Base-by-base conservation (phyloP, 1,140 invertebrate species). In the Apocrypta bakeri region DNA sequence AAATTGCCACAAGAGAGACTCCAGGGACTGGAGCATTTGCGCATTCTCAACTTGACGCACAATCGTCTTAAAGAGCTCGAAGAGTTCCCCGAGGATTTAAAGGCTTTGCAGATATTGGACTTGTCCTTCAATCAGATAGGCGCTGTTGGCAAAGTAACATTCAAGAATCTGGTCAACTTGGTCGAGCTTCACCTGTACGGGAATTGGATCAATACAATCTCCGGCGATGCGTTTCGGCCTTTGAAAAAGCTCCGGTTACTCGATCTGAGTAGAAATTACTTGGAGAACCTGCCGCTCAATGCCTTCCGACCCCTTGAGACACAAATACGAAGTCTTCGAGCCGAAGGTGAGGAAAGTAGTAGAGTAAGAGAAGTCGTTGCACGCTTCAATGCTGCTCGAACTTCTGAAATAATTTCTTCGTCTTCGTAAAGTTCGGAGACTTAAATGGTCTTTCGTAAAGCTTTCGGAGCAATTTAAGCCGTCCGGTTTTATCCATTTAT, bases 81-180 rank as follows among this genome's bases (percentile, higher is more conserved):
- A 89, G 95, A 97, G 84, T 97, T 98, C 88, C 96, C 96, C 7
- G 86, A 92, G 1, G 96, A 98, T 89, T 91, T 98, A 25, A 94
- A 94, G 72, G 94, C 94, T 17, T 89, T 98, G 74, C 95, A 97
- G 88, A 94, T 95, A 71, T 92, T 97, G 64, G 97, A 98, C 89
- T 89, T 98, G 14, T 97, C 96, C 8, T 95, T 94, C 87, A 98
- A 98, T 92, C 96, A 96, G 89, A 94, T 98, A 82, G 94, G 94
- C 24, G 94, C 94, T 84, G 94, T 98, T 77, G 94, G 93, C 74
- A 96, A 95, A 90, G 94, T 94, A 48, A 95, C 95, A 17, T 97
- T 98, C 88, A 93, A 94, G 82, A 94, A 96, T 90, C 91, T 97
- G 24, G 93, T 94, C 40, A 96, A 94, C 73, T 90, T 98, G 4